Evolutionary conservation across 2,113 vertebrate species (phyloP).

Genomic region (Cebidichthys violaceus): DNA sequence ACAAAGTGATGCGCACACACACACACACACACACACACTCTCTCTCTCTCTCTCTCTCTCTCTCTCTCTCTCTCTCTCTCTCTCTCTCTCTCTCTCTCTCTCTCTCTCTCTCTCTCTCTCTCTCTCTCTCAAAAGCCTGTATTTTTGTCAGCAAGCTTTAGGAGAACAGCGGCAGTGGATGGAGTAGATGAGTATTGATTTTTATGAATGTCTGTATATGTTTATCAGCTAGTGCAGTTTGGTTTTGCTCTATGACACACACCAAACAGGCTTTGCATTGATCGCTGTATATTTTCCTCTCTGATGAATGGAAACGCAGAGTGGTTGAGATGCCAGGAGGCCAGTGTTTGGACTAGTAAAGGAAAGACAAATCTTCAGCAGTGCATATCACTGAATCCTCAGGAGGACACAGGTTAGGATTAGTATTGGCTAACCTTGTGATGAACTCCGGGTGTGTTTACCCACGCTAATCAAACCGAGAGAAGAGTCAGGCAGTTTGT

Average conservation of each 20-base stretch:
- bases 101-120: too few relatives aligned
- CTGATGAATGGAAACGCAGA: slow-evolving; percentile 35
- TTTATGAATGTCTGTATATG: slow-evolving; percentile 55
- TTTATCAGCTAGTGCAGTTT: slow-evolving; percentile 55
- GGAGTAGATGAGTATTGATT: slow-evolving; percentile 65
- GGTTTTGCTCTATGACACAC: slow-evolving; percentile 24
- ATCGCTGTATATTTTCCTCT: slow-evolving; percentile 16
- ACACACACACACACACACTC: neutral
- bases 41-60: neutral
- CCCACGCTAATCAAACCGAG: slow-evolving; percentile 37
- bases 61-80: too few relatives aligned
- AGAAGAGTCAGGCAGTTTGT: slow-evolving; percentile 52
- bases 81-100: too few relatives aligned
- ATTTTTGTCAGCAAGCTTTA: slow-evolving; percentile 26
- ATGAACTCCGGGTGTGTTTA: neutral
- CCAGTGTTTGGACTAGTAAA: slow-evolving; percentile 4
- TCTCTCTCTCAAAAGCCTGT: slow-evolving; percentile 15
- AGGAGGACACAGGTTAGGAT: neutral
- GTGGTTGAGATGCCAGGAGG: slow-evolving; percentile 15
- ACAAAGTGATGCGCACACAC: slow-evolving; percentile 1
- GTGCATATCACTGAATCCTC: slow-evolving; percentile 8
- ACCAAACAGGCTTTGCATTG: slow-evolving; percentile 39
- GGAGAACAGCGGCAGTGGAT: slow-evolving; percentile 37
- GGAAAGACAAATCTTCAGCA: slow-evolving; percentile 9
- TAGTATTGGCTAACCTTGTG: neutral